Percentiles rank a stretch among this genome's conserved stretches.
These are phyloP conservation scores for Scaptomyza cyrtandrae DNA, from an alignment of 2,888 invertebrate genomes.

Conservation along the genomic window DNA sequence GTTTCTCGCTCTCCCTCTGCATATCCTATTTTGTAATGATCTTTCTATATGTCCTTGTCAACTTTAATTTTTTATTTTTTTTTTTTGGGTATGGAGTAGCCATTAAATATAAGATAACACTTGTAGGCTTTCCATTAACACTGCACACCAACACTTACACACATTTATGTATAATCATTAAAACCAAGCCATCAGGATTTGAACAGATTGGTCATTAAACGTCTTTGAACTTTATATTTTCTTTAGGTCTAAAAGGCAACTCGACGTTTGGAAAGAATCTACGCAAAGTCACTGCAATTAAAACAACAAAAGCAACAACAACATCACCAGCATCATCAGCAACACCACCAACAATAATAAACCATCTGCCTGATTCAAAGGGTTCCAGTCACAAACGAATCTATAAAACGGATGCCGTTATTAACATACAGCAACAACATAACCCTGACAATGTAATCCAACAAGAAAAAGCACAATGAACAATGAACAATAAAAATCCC, in stretches of 20 bases:
- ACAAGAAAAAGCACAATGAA: slow-evolving; percentile 75
- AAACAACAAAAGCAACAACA: slow-evolving; percentile 60
- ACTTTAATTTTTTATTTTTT: slow-evolving; percentile 1
- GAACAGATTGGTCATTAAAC: too few species aligned
- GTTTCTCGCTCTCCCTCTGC: slow-evolving; percentile 11
- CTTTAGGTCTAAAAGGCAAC: slow-evolving; percentile 79
- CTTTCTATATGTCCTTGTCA: slow-evolving; percentile 2
- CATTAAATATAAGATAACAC: slow-evolving; percentile 17
- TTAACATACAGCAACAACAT: slow-evolving; percentile 64
- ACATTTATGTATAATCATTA: slow-evolving; percentile 8
- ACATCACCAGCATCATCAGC: slow-evolving; percentile 44
- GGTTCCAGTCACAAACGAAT: slow-evolving; percentile 67
- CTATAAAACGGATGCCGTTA: slow-evolving; percentile 73
- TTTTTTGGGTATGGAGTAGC: slow-evolving; percentile 33
- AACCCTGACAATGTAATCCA: slow-evolving; percentile 48
- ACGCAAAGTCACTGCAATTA: slow-evolving; percentile 65
- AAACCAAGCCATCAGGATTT: neutral
- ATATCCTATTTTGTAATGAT: slow-evolving; percentile 2
- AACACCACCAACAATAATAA: slow-evolving; percentile 24
- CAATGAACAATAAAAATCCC: slow-evolving; percentile 57
- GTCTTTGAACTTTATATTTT: slow-evolving; percentile 1
- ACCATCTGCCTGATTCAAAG: slow-evolving; percentile 41
- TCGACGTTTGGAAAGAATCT: slow-evolving; percentile 83
- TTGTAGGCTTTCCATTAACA: slow-evolving; percentile 32
- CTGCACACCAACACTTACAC: slow-evolving; percentile 15